Evolutionary conservation across 1,140 invertebrate species (phyloP).

Genomic region (Cryptotermes secundus): DNA sequence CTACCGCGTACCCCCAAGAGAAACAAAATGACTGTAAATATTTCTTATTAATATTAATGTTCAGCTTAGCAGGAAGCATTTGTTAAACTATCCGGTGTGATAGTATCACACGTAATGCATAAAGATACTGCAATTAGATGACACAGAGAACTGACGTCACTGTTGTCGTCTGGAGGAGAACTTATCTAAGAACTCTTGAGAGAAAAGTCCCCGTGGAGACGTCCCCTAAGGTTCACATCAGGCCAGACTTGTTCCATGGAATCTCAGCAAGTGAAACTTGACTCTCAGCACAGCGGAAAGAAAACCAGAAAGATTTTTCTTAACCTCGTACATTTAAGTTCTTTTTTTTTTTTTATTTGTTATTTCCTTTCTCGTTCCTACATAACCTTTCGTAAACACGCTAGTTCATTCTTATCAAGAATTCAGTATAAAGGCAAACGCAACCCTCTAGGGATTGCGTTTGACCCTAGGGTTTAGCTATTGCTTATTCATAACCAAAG

Average conservation of each 20-base stretch:
- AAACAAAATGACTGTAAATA: no score
- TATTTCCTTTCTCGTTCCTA: slow-evolving; percentile 7
- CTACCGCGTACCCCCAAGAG: no score
- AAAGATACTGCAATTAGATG: no score
- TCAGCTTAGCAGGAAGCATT: no score
- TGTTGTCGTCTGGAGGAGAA: neutral
- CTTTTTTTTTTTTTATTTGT: neutral
- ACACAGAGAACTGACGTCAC: neutral
- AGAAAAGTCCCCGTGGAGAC: neutral
- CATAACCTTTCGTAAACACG: neutral
- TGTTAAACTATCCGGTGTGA: no score
- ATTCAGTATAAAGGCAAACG: slow-evolving; percentile 1
- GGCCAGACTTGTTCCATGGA: neutral
- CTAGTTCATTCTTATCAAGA: neutral
- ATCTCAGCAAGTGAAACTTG: slow-evolving; percentile 11
- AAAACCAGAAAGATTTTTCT: neutral
- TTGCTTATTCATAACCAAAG: slow-evolving; percentile 2
- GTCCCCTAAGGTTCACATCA: neutral
- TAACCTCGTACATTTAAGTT: neutral
- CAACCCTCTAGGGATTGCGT: neutral
- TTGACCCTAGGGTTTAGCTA: neutral
- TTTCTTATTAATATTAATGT: no score
- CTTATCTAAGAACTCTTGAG: neutral
- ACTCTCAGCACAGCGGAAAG: neutral
- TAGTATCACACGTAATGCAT: no score